These are phyloP conservation scores for Monochamus saltuarius DNA, from an alignment of 1,140 invertebrate species.

Conservation along the genomic window DNA sequence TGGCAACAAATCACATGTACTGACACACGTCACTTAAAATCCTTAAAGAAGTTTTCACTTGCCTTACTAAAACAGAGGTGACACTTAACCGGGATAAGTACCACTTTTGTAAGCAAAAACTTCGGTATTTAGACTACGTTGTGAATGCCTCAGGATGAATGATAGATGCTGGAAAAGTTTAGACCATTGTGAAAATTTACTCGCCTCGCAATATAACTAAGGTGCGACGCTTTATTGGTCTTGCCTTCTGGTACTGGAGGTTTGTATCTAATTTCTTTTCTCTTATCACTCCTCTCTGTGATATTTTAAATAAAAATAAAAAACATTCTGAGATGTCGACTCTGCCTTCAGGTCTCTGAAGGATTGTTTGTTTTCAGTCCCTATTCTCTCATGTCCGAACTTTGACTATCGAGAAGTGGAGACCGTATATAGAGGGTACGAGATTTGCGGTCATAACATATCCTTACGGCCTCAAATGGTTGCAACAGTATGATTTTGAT, in stretches of 20 bases:
- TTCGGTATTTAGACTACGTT: slow-evolving; percentile 48
- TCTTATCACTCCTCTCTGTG: slow-evolving; percentile 22
- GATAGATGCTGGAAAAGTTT: slow-evolving; percentile 47
- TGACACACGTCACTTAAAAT: no score
- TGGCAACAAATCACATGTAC: no score
- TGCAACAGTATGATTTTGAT: slow-evolving; percentile 50
- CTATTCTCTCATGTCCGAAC: slow-evolving; percentile 25
- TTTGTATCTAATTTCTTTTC: no score
- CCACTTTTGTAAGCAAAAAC: slow-evolving; percentile 37
- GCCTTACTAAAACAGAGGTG: slow-evolving; percentile 10
- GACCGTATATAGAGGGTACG: slow-evolving; percentile 46
- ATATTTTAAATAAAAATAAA: slow-evolving; percentile 38
- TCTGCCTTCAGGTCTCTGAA: slow-evolving; percentile 14
- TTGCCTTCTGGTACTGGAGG: no score
- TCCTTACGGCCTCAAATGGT: slow-evolving; percentile 52
- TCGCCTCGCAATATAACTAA: slow-evolving; percentile 32
- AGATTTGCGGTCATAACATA: slow-evolving; percentile 52
- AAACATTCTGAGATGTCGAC: slow-evolving; percentile 16
- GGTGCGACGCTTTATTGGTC: no score
- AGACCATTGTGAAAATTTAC: slow-evolving; percentile 46
- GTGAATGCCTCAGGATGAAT: slow-evolving; percentile 41
- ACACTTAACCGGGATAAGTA: slow-evolving; percentile 44
- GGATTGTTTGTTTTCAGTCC: slow-evolving; percentile 7
- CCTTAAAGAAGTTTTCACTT: slow-evolving; percentile 22
- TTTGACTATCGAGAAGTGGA: slow-evolving; percentile 33